A percentile compares a stretch with the other conserved stretches of the same genome.
phyloP scores from a whole-genome alignment of 2,888 invertebrate genomes.

The Ganaspis brasiliensis region DNA sequence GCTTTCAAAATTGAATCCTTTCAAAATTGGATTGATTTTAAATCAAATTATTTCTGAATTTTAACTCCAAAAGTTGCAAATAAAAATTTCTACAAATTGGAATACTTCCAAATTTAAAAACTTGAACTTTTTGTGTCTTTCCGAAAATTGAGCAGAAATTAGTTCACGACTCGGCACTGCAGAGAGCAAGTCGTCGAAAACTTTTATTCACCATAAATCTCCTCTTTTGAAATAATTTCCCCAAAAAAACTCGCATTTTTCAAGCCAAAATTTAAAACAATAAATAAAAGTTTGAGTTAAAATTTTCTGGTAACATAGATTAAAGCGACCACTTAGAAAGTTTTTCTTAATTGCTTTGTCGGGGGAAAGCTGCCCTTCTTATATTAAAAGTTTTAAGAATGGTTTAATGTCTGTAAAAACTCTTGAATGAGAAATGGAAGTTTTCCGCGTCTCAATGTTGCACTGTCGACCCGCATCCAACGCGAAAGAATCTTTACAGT shows the following conservation, averaged over 20 bases:
- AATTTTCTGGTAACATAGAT: not conserved
- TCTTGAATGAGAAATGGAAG: constrained; percentile 12
- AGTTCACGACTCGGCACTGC: not conserved
- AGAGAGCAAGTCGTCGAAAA: constrained; percentile 1
- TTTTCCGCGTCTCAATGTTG: constrained; percentile 13
- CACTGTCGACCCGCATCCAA: constrained; percentile 12
- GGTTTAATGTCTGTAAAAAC: constrained; percentile 9
- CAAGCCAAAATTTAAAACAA: not conserved
- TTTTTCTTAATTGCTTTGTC: constrained; percentile 1
- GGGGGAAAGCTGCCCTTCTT: not conserved
- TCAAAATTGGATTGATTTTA: too few species aligned
- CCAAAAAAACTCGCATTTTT: not conserved
- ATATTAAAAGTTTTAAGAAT: not conserved
- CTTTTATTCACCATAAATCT: not conserved
- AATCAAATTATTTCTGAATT: too few species aligned
- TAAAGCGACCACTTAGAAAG: not conserved
- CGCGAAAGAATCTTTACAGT: constrained; percentile 42
- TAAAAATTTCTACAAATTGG: too few species aligned
- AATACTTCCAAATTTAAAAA: too few species aligned
- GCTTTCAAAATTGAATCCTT: too few species aligned
- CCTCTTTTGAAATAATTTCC: not conserved
- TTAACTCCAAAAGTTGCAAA: too few species aligned
- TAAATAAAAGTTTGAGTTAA: not conserved
- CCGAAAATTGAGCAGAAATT: not conserved
- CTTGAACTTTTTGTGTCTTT: too few species aligned